Percentiles rank a stretch among this genome's conserved stretches.
Evolutionary conservation across 2,113 vertebrate genomes (phyloP).

Genomic region (Callorhinus ursinus): DNA sequence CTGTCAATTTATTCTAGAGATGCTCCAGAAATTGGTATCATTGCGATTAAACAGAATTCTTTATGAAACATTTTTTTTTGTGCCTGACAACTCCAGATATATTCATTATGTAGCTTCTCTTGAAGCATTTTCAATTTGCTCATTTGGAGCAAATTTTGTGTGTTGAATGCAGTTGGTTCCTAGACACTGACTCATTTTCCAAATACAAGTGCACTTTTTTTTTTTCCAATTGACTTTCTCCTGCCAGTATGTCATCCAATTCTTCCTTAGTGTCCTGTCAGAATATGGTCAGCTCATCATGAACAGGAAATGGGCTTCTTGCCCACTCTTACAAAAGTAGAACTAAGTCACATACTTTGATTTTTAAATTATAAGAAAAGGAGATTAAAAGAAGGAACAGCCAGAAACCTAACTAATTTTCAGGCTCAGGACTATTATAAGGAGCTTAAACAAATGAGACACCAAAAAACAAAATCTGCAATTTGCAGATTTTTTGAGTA

Average conservation of each 20-base stretch:
- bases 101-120: constrained; percentile 38
- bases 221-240: constrained; percentile 13
- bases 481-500: constrained; percentile 30
- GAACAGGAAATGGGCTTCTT: constrained; percentile 66
- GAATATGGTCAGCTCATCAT: constrained; percentile 60
- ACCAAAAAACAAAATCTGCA: neutral
- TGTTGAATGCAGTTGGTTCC: constrained; percentile 75
- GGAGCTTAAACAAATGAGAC: neutral
- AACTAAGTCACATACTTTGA: constrained; percentile 67
- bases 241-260: constrained; percentile 59
- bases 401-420: constrained; percentile 28
- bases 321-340: constrained; percentile 50
- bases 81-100: neutral
- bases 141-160: constrained; percentile 56
- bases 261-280: constrained; percentile 66
- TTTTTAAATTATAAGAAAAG: constrained; percentile 56
- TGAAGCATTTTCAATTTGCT: constrained; percentile 58
- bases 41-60: neutral
- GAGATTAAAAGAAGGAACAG: neutral
- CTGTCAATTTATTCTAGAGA: neutral
- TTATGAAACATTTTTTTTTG: neutral
- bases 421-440: neutral
- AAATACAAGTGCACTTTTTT: constrained; percentile 59
- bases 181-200: constrained; percentile 83
- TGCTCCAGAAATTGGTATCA: constrained; percentile 40